These are phyloP conservation scores for Philopotamus ludificatus DNA, from an alignment of 1,140 invertebrate genomes.

Conservation along the genomic window DNA sequence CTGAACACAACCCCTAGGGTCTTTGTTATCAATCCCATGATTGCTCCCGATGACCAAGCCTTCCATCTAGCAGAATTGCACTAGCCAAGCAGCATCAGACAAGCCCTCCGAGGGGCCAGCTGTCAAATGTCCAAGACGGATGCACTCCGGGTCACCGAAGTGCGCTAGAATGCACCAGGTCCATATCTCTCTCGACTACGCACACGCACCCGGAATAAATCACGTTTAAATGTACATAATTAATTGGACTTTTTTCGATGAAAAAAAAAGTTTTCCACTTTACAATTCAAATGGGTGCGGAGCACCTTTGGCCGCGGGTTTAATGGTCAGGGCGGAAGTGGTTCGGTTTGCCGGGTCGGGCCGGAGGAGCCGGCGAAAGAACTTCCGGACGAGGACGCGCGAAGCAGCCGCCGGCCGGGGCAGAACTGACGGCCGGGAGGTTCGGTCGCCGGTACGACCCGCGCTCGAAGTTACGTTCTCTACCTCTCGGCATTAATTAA, in stretches of 20 bases:
- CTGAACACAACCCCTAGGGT: constrained; percentile 70
- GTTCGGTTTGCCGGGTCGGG: neutral
- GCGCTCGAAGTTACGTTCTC: neutral
- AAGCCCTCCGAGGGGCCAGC: constrained; percentile 1
- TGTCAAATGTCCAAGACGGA: too few species aligned
- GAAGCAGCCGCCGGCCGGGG: too few species aligned
- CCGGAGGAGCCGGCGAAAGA: neutral
- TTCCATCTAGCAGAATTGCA: constrained; percentile 38
- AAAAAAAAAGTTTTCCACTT: neutral
- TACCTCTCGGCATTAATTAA: too few species aligned
- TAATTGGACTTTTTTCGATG: neutral
- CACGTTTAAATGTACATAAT: neutral
- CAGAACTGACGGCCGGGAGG: neutral
- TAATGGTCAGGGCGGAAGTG: constrained; percentile 5
- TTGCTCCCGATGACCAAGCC: constrained; percentile 44
- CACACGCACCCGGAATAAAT: too few species aligned
- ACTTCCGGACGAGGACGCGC: neutral
- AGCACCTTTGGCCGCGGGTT: too few species aligned
- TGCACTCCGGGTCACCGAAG: too few species aligned
- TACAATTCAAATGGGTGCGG: too few species aligned
- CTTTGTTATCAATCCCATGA: constrained; percentile 70
- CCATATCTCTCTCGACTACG: too few species aligned
- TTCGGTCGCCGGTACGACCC: neutral
- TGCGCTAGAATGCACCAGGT: too few species aligned
- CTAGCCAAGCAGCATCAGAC: constrained; percentile 13